Percentiles rank a stretch among this genome's conserved stretches.
Conservation (phyloP, 2,888 invertebrate species). For the Geotrupes spiniger region DNA sequence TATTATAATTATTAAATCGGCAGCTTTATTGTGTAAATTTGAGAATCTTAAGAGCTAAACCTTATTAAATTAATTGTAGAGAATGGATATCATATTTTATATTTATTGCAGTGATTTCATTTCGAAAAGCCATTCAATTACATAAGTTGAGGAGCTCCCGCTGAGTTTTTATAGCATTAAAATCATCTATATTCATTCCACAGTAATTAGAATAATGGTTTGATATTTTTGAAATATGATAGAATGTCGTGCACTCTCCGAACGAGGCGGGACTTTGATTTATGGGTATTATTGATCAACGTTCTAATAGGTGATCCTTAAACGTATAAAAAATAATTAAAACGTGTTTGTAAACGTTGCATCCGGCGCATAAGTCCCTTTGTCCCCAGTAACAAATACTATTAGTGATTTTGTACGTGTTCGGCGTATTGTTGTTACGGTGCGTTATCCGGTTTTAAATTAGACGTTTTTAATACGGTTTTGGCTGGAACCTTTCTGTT, state of each 20-base stretch:
- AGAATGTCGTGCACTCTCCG: constrained; percentile 46
- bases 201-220: constrained; percentile 48
- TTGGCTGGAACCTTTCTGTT: too few species aligned
- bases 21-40: too few species aligned
- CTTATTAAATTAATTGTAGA: constrained; percentile 2
- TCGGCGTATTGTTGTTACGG: too few species aligned
- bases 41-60: too few species aligned
- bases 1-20: too few species aligned
- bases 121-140: constrained; percentile 7
- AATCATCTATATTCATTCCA: constrained; percentile 46
- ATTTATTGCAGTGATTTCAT: constrained; percentile 13
- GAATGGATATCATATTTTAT: constrained; percentile 6
- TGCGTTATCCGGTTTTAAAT: background rate
- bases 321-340: constrained; percentile 21
- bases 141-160: constrained; percentile 18
- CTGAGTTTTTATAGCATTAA: constrained; percentile 40
- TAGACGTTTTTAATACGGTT: constrained; percentile 6
- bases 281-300: constrained; percentile 45
- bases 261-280: constrained; percentile 47
- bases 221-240: constrained; percentile 49
- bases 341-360: too few species aligned
- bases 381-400: too few species aligned
- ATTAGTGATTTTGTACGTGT: too few species aligned
- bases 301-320: constrained; percentile 17
- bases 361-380: too few species aligned